These are phyloP conservation scores for Anguilla pacifica DNA, from an alignment of 2,797 vertebrate species.

Conservation along the genomic window DNA sequence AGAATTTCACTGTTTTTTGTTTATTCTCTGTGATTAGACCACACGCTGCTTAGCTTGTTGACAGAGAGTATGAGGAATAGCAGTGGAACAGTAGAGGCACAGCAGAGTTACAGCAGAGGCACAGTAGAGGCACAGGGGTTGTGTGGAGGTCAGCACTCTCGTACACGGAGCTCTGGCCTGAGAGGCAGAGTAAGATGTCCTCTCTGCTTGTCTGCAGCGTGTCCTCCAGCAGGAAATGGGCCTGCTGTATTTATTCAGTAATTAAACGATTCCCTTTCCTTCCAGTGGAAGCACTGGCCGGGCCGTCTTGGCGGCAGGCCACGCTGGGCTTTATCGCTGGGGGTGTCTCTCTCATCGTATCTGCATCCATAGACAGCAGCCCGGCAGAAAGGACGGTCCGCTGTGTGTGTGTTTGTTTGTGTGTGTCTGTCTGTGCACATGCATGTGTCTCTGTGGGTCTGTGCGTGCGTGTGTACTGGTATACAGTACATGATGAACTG, in stretches of 20 bases:
- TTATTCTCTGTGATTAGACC: conserved; percentile 32
- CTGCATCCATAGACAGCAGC: conserved; percentile 26
- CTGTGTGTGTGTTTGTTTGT: neutral
- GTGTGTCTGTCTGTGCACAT: neutral
- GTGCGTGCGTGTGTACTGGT: neutral
- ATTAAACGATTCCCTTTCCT: conserved; percentile 34
- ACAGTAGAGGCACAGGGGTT: conserved; percentile 38
- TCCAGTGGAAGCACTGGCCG: conserved; percentile 35
- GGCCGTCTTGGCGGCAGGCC: conserved; percentile 41
- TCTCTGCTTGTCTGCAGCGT: conserved; percentile 34
- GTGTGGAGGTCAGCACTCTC: conserved; percentile 43
- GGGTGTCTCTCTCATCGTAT: conserved; percentile 32
- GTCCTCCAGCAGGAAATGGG: conserved; percentile 32
- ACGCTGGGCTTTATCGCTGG: conserved; percentile 40
- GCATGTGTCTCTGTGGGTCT: neutral
- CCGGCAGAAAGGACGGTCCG: neutral
- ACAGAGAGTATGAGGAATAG: conserved; percentile 53
- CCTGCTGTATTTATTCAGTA: conserved; percentile 29
- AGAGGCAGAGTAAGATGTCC: conserved; percentile 29
- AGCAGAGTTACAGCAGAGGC: conserved; percentile 41
- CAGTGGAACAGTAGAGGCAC: conserved; percentile 53
- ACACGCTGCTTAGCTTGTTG: conserved; percentile 47
- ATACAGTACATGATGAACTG: neutral
- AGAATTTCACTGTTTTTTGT: too few relatives aligned
- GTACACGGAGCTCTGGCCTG: conserved; percentile 49